Percentiles rank a stretch among this genome's conserved stretches.
phyloP scores from a whole-genome alignment of 1,140 invertebrate genomes.

The Polyergus mexicanus region DNA sequence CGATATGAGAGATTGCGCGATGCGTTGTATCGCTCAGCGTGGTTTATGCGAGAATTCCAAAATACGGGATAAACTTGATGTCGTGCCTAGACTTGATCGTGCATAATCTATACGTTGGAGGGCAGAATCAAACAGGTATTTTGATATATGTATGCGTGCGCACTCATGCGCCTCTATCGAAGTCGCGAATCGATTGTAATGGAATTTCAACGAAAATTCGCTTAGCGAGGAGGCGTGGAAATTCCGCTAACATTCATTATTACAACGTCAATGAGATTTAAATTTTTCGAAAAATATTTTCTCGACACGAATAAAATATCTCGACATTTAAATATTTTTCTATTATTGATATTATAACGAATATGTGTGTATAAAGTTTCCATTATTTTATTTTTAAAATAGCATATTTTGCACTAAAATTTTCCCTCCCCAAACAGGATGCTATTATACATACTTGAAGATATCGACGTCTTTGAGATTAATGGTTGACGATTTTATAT shows the following conservation, averaged over 20 bases:
- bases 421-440: background rate
- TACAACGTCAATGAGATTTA: slow-evolving; percentile 24
- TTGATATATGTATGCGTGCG: slow-evolving; percentile 5
- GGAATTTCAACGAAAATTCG: slow-evolving; percentile 54
- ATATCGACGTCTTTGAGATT: background rate
- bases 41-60: background rate
- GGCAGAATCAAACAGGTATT: slow-evolving; percentile 57
- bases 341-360: background rate
- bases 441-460: background rate
- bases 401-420: background rate
- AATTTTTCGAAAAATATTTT: slow-evolving; percentile 46
- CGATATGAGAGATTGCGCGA: background rate
- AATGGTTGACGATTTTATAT: background rate
- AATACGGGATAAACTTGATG: slow-evolving; percentile 24
- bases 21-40: background rate
- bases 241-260: slow-evolving; percentile 54
- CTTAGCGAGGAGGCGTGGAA: slow-evolving; percentile 12
- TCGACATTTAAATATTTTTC: slow-evolving; percentile 15
- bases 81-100: slow-evolving; percentile 44
- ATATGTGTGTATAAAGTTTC: background rate
- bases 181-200: slow-evolving; percentile 48
- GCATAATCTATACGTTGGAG: slow-evolving; percentile 30
- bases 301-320: background rate
- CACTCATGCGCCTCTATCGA: slow-evolving; percentile 14
- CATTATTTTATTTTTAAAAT: background rate